These are phyloP conservation scores for Ellobium chinense DNA, from an alignment of 2,888 invertebrate species.

Conservation along the genomic window DNA sequence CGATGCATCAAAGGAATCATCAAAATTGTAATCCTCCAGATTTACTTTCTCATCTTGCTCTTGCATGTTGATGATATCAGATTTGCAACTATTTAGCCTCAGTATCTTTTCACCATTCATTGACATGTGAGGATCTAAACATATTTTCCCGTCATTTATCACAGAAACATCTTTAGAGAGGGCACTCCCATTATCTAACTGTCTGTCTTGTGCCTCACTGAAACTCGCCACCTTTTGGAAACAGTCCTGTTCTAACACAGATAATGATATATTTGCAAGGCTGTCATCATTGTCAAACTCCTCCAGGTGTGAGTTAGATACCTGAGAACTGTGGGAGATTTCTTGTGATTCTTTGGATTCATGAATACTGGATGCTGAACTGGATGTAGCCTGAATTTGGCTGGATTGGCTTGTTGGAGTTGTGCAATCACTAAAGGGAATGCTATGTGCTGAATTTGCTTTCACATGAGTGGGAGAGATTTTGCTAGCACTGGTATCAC, in stretches of 20 bases:
- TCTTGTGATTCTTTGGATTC: background rate
- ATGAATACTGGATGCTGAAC: no score
- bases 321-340: background rate
- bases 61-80: background rate
- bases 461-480: no score
- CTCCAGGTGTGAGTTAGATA: background rate
- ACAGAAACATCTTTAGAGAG: no score
- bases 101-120: no score
- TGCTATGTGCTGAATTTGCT: no score
- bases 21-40: background rate
- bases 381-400: no score
- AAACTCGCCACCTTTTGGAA: background rate
- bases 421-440: no score
- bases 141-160: no score
- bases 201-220: no score
- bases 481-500: background rate
- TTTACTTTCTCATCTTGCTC: background rate
- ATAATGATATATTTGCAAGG: background rate
- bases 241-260: background rate
- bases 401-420: no score
- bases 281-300: background rate
- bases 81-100: background rate
- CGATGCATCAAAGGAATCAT: slow-evolving; percentile 1
- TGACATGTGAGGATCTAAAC: no score
- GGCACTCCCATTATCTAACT: no score